Evolutionary conservation across 2,113 vertebrate species (phyloP).

Genomic region (Petromus typicus): DNA sequence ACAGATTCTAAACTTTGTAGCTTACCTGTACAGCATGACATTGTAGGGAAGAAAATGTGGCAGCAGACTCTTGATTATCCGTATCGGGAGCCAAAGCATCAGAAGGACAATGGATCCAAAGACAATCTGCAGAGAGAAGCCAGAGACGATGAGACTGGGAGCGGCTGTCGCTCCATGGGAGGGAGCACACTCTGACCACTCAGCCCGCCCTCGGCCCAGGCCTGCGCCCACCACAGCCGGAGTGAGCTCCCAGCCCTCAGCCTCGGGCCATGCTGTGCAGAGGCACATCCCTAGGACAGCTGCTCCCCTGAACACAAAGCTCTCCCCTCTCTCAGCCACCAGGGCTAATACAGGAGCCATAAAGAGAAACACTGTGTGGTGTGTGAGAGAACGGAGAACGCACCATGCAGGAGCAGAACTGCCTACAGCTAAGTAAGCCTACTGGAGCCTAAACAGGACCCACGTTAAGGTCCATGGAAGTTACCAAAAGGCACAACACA

Average conservation of each 20-base stretch:
- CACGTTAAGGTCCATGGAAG: not conserved
- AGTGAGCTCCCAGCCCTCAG: not conserved
- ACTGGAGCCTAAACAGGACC: not conserved
- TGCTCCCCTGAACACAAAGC: not conserved
- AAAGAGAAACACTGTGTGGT: not conserved
- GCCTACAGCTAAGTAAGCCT: not conserved
- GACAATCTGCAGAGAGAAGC: slow-evolving; percentile 90
- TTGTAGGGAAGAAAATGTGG: slow-evolving; percentile 97
- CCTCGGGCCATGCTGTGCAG: not conserved
- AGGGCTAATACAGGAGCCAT: not conserved
- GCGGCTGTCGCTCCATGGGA: not conserved
- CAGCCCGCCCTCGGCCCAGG: not conserved
- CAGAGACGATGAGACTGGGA: not conserved
- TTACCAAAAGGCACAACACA: not conserved
- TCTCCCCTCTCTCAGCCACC: not conserved
- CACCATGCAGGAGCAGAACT: not conserved
- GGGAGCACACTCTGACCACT: not conserved
- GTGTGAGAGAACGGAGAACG: not conserved
- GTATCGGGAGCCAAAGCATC: slow-evolving; percentile 98
- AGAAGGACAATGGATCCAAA: slow-evolving; percentile 98
- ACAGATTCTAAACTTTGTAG: not conserved
- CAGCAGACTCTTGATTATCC: slow-evolving; percentile 95
- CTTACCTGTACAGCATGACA: slow-evolving; percentile 98
- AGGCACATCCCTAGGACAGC: not conserved
- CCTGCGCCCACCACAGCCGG: not conserved